Percentiles rank a stretch among this genome's conserved stretches.
Conservation (phyloP, 2,797 vertebrate genomes). For the Ceyx erithaca region DNA sequence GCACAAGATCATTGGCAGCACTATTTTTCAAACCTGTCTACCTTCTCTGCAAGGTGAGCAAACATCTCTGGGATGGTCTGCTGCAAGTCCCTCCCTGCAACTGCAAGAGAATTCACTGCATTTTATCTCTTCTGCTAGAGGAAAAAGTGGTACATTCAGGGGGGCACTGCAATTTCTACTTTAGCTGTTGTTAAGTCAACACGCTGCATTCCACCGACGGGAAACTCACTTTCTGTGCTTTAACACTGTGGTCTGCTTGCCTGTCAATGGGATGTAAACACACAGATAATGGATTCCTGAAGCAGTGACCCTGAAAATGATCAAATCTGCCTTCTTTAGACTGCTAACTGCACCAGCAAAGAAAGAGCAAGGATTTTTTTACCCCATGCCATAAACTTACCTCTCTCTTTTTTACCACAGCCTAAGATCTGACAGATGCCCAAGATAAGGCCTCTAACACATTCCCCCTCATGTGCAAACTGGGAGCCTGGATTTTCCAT, state of each 20-base stretch:
- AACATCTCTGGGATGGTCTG: conserved; percentile 6
- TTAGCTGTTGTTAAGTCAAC: neutral
- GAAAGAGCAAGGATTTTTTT: neutral
- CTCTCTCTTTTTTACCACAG: neutral
- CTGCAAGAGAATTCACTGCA: neutral
- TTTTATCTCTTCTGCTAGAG: conserved; percentile 12
- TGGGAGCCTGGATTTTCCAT: neutral
- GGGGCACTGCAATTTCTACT: neutral
- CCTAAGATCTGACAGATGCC: conserved; percentile 14
- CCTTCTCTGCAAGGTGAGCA: neutral
- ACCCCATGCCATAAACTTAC: neutral
- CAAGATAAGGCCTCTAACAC: neutral
- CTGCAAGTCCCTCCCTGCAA: neutral
- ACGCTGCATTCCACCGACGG: conserved; percentile 11
- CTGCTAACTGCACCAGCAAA: neutral
- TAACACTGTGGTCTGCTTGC: neutral
- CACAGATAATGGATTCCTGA: conserved; percentile 56
- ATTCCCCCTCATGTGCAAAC: neutral
- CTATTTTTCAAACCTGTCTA: conserved; percentile 19
- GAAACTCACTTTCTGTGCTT: conserved; percentile 46
- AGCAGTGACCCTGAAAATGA: conserved; percentile 47
- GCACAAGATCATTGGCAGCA: neutral
- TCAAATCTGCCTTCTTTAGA: conserved; percentile 46
- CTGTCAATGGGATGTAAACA: conserved; percentile 49
- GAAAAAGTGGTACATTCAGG: neutral